phyloP scores from a whole-genome alignment of 2,113 vertebrate species.

The Lipotes vexillifer region DNA sequence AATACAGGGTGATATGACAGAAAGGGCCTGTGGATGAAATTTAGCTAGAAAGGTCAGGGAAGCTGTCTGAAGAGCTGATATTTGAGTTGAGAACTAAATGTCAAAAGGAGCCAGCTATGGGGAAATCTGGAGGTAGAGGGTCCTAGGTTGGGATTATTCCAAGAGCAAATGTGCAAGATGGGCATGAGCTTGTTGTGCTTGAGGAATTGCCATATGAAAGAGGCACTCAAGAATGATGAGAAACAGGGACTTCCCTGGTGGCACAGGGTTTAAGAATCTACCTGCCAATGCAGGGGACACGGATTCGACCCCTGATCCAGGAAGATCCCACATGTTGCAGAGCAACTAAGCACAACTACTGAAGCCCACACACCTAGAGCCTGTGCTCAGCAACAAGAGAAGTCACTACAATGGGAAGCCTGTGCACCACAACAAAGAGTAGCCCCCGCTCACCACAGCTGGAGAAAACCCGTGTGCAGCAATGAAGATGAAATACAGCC shows the following conservation, averaged over 20 bases:
- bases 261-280: too few species aligned
- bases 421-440: too few species aligned
- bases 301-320: too few species aligned
- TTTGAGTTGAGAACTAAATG: not conserved
- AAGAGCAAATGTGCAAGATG: not conserved
- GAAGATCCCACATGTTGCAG: too few species aligned
- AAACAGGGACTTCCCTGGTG: not conserved
- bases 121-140: not conserved
- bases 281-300: too few species aligned
- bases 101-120: not conserved
- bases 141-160: not conserved
- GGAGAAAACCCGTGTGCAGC: too few species aligned
- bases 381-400: too few species aligned
- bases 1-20: not conserved
- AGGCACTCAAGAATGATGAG: not conserved
- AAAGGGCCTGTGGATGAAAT: not conserved
- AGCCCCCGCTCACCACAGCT: too few species aligned
- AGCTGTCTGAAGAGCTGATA: not conserved
- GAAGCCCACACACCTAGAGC: too few species aligned
- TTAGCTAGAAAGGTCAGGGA: not conserved
- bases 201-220: not conserved
- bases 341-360: too few species aligned
- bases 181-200: not conserved
- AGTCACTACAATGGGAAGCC: too few species aligned
- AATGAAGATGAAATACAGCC: too few species aligned